Evolutionary conservation across 92 coral and sea anemone species (phyloP), one percentile per base, ranked within the genome.

Genomic region (Palythoa grandiflora): DNA sequence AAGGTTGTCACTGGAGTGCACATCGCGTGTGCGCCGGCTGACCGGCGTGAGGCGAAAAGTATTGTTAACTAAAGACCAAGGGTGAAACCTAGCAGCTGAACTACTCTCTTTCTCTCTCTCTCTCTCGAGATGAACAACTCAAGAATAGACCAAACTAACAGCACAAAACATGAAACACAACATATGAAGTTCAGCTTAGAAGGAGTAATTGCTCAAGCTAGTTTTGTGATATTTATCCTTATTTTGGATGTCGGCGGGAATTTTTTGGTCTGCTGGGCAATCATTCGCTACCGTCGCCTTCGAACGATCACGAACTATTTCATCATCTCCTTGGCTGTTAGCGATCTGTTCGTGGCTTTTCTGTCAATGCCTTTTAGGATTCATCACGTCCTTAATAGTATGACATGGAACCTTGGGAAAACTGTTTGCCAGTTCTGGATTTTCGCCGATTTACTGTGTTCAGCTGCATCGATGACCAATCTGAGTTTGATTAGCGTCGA

Each of bases 241-340:
- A 84, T 97, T 78, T 84, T 96, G 17, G 99, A 96, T 48, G 95
- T 97, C 14, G 92, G 96, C 65, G 99, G 99, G 36, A 97, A 97
- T 72, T 92, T 92, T 53, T 68, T 97, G 78, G 99, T 97, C 6
- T 90, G 95, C 51, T 96, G 94, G 5, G 97, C 99, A 44, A 94
- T 97, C 15, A 87, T 96, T 48, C 80, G 90, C 51, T 92, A 93
- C 35, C 94, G 95, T 6, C 94, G 98, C 14, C 94, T 97, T 36
- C 97, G 99, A 48, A 94, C 96, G 6, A 85, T 93, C 21, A 96
- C 99, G 3, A 95, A 97, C 89, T 97, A 94, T 89, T 97, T 97
- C 71, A 95, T 97, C 76, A 94, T 97, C 19, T 97, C 99, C 11
- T 91, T 97, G 54, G 99, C 99, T 63, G 98, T 97, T 12, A 92